Evolutionary conservation across 2,113 vertebrate species (phyloP), one percentile per base, ranked within the genome.

Genomic region (Peromyscus californicus): DNA sequence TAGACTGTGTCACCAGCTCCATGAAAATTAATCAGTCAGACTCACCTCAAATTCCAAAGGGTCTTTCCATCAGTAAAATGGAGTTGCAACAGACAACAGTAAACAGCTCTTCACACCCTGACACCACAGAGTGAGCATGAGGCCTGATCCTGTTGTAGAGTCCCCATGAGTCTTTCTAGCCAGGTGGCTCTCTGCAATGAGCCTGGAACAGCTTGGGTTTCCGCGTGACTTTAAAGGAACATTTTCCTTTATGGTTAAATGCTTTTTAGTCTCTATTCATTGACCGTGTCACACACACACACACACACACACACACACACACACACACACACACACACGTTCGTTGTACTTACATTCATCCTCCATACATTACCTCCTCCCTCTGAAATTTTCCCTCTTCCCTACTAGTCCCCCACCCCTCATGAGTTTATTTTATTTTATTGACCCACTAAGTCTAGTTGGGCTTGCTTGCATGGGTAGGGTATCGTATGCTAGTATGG

Each of bases 21-120:
- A 11, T 59, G 78, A 87, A 57, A 59, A 79, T 24, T 86, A 89
- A 82, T 90, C 72, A 39, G 79, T 72, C 61, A 94, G 54, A 42
- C 3, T 89, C 3, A 16, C 11, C 45, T 93, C 33, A 48, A 13
- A 83, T 51, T 83, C 57, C 75, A 51, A 79, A 10, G 31, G 19
- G 4, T 13, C 5, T 48, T 70, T 2, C 0, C 29, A 54, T 78
- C 61, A n/a, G 54, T 59, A 72, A 93, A 84, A 36, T 1, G 4
- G 29, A 70, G 21, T 76, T 72, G 76, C 80, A 3, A 12, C 17
- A 11, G 29, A 84, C 4, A 72, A 16, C 10, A 84, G 61, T 17
- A 48, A 36, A 17, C 31, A 36, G 12, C 31, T 59, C 19, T 2
- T 48, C n/a, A 29, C 1, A 24, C 5, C 3, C 1, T n/a, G 11